Evolutionary conservation across 2,888 invertebrate genomes (phyloP).

Genomic region (Hartigia nigra): DNA sequence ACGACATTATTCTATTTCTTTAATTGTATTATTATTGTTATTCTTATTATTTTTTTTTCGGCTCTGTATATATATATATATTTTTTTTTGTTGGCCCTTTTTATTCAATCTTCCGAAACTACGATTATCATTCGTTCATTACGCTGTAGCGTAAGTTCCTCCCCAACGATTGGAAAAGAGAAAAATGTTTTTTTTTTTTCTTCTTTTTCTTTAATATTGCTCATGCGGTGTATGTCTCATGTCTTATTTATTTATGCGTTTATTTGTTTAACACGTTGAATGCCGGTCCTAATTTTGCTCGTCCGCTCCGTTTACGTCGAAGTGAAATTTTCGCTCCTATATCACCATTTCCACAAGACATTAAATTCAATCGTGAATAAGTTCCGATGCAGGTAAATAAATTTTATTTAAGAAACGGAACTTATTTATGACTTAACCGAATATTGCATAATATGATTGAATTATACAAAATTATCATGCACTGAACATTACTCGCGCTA

Average conservation of each 20-base stretch:
- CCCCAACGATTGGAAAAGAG: neutral
- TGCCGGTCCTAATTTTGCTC: too few relatives aligned
- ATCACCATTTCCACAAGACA: too few relatives aligned
- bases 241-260: slow-evolving; percentile 55
- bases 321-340: too few relatives aligned
- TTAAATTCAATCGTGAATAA: too few relatives aligned
- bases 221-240: slow-evolving; percentile 66
- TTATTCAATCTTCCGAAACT: slow-evolving; percentile 39
- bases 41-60: neutral
- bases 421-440: too few relatives aligned
- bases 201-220: slow-evolving; percentile 58
- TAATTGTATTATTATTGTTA: neutral
- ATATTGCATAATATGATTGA: too few relatives aligned
- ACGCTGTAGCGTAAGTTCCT: neutral
- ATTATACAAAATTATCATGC: too few relatives aligned
- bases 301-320: too few relatives aligned
- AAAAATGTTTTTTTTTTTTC: neutral
- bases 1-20: slow-evolving; percentile 17
- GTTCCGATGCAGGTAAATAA: too few relatives aligned
- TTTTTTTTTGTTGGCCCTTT: slow-evolving; percentile 13
- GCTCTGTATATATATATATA: slow-evolving; percentile 48
- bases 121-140: neutral
- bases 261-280: too few relatives aligned
- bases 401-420: too few relatives aligned
- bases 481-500: too few relatives aligned